A percentile compares a stretch with the other conserved stretches of the same genome.
Conservation (phyloP, 2,113 vertebrate genomes). For the human (Homo sapiens) region GRCh38 chr21:25232001-25232500, state of each 20-base stretch:
- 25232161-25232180: constrained; percentile 18
- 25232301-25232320: neutral
- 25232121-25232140: neutral
- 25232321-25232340: neutral
- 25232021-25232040: neutral
- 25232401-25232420: neutral
- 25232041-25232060: neutral
- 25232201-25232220: constrained; percentile 23
- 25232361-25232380: neutral
- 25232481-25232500: neutral
- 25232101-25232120: neutral
- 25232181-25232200: constrained; percentile 13
- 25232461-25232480: neutral
- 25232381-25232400: neutral
- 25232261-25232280: constrained; percentile 21
- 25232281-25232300: constrained; percentile 35
- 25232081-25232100: neutral
- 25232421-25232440: neutral
- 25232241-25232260: neutral
- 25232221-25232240: neutral
- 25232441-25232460: neutral
- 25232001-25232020: neutral
- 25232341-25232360: neutral
- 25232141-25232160: neutral
- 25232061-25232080: neutral